Evolutionary conservation across 2,797 vertebrate species (phyloP).

Genomic region (Alfaro cultratus): DNA sequence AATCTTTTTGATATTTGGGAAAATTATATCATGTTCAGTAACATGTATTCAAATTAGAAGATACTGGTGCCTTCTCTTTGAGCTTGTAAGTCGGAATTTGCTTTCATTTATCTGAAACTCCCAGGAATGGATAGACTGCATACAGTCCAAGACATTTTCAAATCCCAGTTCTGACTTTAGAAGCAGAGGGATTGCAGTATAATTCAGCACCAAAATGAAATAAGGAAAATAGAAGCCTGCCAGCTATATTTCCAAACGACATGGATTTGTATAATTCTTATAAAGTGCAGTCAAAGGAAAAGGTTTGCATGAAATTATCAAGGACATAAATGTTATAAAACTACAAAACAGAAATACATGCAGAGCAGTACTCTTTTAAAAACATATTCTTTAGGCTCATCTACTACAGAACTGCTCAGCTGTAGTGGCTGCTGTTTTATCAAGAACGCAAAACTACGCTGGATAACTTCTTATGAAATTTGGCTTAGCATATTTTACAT

Average conservation of each 20-base stretch:
- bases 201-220: conserved; percentile 29
- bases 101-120: background rate
- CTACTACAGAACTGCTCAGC: background rate
- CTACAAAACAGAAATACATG: background rate
- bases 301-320: background rate
- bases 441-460: background rate
- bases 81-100: background rate
- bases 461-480: background rate
- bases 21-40: background rate
- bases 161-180: background rate
- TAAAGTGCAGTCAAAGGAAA: background rate
- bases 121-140: background rate
- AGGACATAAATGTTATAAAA: background rate
- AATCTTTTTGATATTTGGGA: background rate
- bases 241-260: background rate
- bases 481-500: background rate
- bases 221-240: background rate
- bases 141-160: background rate
- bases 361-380: background rate
- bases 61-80: conserved; percentile 24
- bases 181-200: background rate
- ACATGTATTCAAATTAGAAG: background rate
- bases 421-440: background rate
- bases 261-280: background rate
- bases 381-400: background rate